Evolutionary conservation across 2,888 invertebrate species (phyloP), one percentile per base, ranked within the genome.

Genomic region (Drosophila acutilabella): DNA sequence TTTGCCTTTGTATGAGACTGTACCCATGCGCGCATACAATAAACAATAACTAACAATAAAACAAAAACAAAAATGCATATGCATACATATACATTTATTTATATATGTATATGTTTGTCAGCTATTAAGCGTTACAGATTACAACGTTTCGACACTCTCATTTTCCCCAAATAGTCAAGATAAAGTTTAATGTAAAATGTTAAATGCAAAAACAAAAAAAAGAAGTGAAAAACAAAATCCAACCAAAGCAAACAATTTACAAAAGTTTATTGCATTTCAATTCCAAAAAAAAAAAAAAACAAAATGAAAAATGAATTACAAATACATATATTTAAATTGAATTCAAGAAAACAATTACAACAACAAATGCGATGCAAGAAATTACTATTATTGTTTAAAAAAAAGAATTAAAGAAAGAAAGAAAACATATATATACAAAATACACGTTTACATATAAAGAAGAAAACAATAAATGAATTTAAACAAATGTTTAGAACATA

Each of bases 181-280:
- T 13, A 80, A 57, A 69, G 42, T 51, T 51, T 20, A 20, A 20
- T 20, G 18, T 18, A 18, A 18, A 61, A 64, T 64, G 74, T 56
- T 61, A 53, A 64, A 71, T 64, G 30, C 33, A 45, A 72, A 59
- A 33, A n/a, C 11, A 50, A 38, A n/a, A 51, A 36, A 70, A 64
- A 54, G 41, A 64, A 54, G 41, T 7, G 54, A 23, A 44, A 26
- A 54, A 45, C 8, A 61, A 38, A 44, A 26, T 33, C 60, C 45
- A 67, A 64, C 48, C 60, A 68, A 64, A 61, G 59, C 57, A 62
- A 74, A 76, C 42, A 64, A 68, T 64, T 79, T 74, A 74, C 60
- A 70, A 80, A 44, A 57, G 57, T 71, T 71, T 66, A 58, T 54
- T 70, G 70, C 70, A 76, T 76, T 78, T 78, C 74, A 69, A 76